Conservation (phyloP, 2,113 vertebrate species). For the Falco punctatus region DNA sequence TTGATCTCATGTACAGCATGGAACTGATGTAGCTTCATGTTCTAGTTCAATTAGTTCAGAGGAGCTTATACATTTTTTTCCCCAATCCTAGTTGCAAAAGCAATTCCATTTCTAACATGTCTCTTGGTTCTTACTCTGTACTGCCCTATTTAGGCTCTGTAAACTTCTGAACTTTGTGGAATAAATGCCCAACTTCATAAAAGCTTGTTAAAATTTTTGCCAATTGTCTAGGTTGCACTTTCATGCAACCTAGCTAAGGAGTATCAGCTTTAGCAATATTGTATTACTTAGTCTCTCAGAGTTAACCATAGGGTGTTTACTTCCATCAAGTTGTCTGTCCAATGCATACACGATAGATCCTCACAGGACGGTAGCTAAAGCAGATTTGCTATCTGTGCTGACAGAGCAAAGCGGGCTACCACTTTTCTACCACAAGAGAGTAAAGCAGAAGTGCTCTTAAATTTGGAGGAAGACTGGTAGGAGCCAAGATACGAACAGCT, state of each 20-base stretch:
- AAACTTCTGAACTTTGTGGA: neutral
- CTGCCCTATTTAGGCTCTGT: neutral
- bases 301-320: neutral
- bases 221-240: neutral
- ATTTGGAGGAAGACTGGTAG: slow-evolving; percentile 12
- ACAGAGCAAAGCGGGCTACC: neutral
- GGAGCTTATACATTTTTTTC: neutral
- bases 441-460: neutral
- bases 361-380: neutral
- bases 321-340: neutral
- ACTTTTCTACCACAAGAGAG: neutral
- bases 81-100: neutral
- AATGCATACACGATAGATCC: neutral
- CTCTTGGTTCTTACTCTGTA: neutral
- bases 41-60: neutral
- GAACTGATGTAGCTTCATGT: neutral
- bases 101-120: neutral
- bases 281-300: neutral
- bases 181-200: neutral
- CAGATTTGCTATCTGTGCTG: neutral
- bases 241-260: neutral
- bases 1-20: neutral
- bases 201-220: neutral
- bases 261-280: neutral
- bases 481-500: neutral